Conservation (phyloP, 2,113 vertebrate species). For the Oophaga pumilio region DNA sequence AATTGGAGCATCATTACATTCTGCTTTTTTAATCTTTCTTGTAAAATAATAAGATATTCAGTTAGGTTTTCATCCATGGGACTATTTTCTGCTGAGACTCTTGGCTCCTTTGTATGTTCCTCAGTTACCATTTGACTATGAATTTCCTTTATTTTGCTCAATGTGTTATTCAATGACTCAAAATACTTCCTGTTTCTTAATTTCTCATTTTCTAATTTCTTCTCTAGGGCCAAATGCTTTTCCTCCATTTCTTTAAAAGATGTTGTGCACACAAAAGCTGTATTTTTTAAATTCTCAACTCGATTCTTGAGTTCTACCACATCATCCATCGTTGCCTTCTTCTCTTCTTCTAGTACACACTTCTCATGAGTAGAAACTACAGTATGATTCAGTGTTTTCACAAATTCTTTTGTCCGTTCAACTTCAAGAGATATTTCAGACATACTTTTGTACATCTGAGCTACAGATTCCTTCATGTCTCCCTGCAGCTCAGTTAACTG, state of each 20-base stretch:
- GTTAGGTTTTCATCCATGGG: constrained; percentile 61
- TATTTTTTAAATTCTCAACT: constrained; percentile 69
- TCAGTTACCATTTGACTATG: constrained; percentile 64
- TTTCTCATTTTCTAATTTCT: constrained; percentile 65
- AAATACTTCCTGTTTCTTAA: constrained; percentile 65
- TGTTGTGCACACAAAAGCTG: constrained; percentile 65
- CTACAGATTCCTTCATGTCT: constrained; percentile 70
- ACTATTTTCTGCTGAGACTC: constrained; percentile 45
- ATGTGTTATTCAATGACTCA: constrained; percentile 72
- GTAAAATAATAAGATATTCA: constrained; percentile 64
- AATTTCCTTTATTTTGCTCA: constrained; percentile 69
- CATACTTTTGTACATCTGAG: constrained; percentile 73
- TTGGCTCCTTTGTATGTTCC: constrained; percentile 55
- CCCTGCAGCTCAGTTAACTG: constrained; percentile 69
- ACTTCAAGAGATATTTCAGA: constrained; percentile 73
- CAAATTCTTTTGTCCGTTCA: constrained; percentile 68
- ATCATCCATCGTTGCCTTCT: constrained; percentile 62
- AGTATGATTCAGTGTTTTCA: constrained; percentile 70
- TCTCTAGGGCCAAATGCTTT: constrained; percentile 70
- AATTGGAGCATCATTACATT: constrained; percentile 69
- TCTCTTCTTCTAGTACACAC: constrained; percentile 61
- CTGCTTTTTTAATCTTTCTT: constrained; percentile 72
- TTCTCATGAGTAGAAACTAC: constrained; percentile 63
- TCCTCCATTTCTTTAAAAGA: constrained; percentile 70
- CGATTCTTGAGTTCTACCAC: constrained; percentile 69